These are phyloP conservation scores for Bombus huntii DNA, from an alignment of 1,140 invertebrate genomes.

Conservation along the genomic window DNA sequence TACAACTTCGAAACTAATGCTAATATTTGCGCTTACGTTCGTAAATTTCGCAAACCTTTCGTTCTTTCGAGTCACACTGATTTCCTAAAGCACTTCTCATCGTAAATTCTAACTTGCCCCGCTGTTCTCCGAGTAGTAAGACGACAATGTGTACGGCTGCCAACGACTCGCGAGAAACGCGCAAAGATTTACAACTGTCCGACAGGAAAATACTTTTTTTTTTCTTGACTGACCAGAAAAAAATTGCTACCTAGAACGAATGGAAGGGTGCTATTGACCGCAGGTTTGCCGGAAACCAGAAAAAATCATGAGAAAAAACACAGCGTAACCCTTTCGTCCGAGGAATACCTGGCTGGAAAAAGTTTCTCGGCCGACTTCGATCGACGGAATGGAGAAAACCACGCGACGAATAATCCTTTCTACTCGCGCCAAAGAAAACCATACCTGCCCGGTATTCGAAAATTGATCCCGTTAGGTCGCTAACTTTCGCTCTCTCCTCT, in stretches of 20 bases:
- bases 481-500: constrained; percentile 43
- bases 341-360: constrained; percentile 37
- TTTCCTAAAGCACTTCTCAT: too few relatives aligned
- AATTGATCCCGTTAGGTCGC: constrained; percentile 77
- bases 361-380: background rate
- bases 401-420: constrained; percentile 46
- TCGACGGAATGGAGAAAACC: constrained; percentile 60
- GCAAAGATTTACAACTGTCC: constrained; percentile 50
- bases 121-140: background rate
- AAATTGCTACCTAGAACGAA: constrained; percentile 41
- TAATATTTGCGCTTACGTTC: background rate
- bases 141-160: background rate
- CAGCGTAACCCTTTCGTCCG: constrained; percentile 44
- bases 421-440: constrained; percentile 11
- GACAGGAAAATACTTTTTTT: constrained; percentile 29
- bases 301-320: constrained; percentile 64
- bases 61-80: too few relatives aligned
- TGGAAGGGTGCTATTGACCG: constrained; percentile 59
- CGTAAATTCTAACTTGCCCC: too few relatives aligned
- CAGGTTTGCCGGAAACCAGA: constrained; percentile 61
- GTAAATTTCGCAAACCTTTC: too few relatives aligned
- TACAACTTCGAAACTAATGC: too few relatives aligned
- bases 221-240: constrained; percentile 28
- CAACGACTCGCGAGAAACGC: background rate
- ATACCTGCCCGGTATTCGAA: constrained; percentile 58